Evolutionary conservation across 2,888 invertebrate genomes (phyloP), one percentile per base, ranked within the genome.

Genomic region (Trachelus iudaicus): DNA sequence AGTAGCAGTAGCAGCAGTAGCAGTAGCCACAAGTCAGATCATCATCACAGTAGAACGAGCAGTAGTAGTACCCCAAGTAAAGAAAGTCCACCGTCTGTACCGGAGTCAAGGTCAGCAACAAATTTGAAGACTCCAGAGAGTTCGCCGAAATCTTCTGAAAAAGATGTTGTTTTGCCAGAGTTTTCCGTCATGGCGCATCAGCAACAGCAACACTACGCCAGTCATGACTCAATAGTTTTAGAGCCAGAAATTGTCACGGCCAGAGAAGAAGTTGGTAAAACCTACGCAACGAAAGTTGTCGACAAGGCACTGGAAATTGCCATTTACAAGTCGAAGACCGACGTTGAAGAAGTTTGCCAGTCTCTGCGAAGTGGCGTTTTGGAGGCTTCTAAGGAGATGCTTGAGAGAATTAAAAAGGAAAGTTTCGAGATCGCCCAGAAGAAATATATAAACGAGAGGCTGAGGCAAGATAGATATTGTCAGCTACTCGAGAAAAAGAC

Each of bases 251-350:
- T 83, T 2, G 40, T 85, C n/a, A 76, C 75, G 0, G 83, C 86
- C 33, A 85, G 89, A 34, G 91, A 89, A 69, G 84, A 87, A 15
- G 80, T 84, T 3, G 91, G 90, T 0, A 89, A 89, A 75, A 86
- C 88, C 3, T 90, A 91, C 35, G 91, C 91, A 0, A 90, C 88
- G 4, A 88, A 91, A 74, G 91, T 91, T 3, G 91, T 91, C 23
- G 91, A 91, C 76, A 90, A 90, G 37, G 91, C 91, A 4, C 80
- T 91, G 34, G 91, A 91, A 73, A 89, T 90, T 12, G 91, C 91
- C 2, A 90, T 91, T 76, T 91, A 91, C 77, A 91, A 91, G 77
- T 91, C 91, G 4, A 91, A 91, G 77, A 89, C 90, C 4, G 91
- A 91, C 73, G 91, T 91, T 11, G 89, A 91, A 30, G 91, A 91